phyloP scores from a whole-genome alignment of 1,140 invertebrate species.

The Cotesia vestalis region DNA sequence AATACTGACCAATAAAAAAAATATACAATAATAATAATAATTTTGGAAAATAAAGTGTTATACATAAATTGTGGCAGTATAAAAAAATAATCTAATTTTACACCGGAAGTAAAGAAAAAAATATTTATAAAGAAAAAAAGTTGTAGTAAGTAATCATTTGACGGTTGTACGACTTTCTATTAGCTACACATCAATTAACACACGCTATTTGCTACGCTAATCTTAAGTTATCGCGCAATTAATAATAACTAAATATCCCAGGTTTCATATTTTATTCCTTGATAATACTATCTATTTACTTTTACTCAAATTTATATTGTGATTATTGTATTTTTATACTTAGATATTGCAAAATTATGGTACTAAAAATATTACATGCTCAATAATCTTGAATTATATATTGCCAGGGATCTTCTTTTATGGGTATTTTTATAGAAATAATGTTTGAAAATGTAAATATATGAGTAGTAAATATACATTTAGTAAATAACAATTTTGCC shows the following conservation, averaged over 20 bases:
- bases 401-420: no score
- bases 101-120: slow-evolving; percentile 2
- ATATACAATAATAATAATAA: neutral
- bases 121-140: neutral
- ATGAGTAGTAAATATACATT: no score
- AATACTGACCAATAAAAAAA: neutral
- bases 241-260: neutral
- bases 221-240: neutral
- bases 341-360: no score
- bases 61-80: slow-evolving; percentile 1
- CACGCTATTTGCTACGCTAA: slow-evolving; percentile 1
- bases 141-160: neutral
- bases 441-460: no score
- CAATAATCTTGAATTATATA: no score
- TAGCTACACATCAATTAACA: neutral
- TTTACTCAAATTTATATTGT: no score
- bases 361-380: no score
- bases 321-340: no score
- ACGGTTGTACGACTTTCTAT: slow-evolving; percentile 12
- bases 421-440: no score
- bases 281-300: no score
- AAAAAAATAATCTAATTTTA: neutral
- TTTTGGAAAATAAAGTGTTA: neutral
- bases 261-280: neutral
- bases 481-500: no score